Percentiles rank a stretch among this genome's conserved stretches.
phyloP scores from a whole-genome alignment of 2,888 invertebrate genomes.

The Cerceris rybyensis region DNA sequence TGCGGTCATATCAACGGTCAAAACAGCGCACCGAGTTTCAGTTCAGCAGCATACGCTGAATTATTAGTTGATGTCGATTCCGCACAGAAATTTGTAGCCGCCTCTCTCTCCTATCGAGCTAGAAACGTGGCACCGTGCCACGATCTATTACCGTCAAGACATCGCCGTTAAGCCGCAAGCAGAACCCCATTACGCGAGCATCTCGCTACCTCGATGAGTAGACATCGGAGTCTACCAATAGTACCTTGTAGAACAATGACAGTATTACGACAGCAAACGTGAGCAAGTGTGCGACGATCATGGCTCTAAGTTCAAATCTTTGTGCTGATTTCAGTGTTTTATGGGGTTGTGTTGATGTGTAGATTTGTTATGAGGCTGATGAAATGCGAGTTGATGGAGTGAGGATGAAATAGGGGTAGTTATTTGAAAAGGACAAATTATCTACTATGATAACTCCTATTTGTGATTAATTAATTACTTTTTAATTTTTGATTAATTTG shows the following conservation, averaged over 20 bases:
- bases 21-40: conserved; percentile 15
- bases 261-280: not conserved
- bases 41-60: conserved; percentile 5
- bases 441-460: no score
- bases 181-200: conserved; percentile 22
- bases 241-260: not conserved
- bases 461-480: no score
- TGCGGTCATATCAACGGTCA: conserved; percentile 14
- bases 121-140: conserved; percentile 68
- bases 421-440: no score
- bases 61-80: conserved; percentile 36
- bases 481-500: no score
- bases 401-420: no score
- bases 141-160: conserved; percentile 72
- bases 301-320: not conserved
- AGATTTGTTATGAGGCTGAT: no score
- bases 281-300: not conserved
- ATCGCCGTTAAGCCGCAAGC: conserved; percentile 61
- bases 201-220: not conserved
- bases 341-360: no score
- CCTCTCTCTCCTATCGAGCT: conserved; percentile 7
- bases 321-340: no score
- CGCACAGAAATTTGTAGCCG: conserved; percentile 28
- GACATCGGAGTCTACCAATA: not conserved
- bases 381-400: no score